Percentiles rank a stretch among this genome's conserved stretches.
phyloP scores from a whole-genome alignment of 2,797 vertebrate genomes.

The Trematomus bernacchii region DNA sequence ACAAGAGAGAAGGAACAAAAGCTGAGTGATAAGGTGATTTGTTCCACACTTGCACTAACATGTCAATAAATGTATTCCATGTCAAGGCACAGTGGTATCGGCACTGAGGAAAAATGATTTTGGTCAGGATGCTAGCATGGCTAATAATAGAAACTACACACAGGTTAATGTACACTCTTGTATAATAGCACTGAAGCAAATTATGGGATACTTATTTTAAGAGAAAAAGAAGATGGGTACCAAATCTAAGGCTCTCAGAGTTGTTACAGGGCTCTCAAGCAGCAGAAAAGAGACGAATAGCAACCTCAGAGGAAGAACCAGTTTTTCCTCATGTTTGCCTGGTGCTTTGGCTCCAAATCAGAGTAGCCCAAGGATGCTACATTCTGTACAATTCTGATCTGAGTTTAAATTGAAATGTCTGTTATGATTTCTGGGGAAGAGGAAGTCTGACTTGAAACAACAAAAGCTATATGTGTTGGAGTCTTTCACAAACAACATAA shows the following conservation, averaged over 20 bases:
- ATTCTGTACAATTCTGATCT: slow-evolving; percentile 50
- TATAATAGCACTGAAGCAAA: not conserved
- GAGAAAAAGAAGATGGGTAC: not conserved
- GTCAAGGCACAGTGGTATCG: slow-evolving; percentile 14
- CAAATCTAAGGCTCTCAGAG: slow-evolving; percentile 16
- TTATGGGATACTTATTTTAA: not conserved
- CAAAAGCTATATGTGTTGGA: slow-evolving; percentile 42
- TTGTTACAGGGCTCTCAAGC: slow-evolving; percentile 6
- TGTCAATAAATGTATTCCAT: slow-evolving; percentile 35
- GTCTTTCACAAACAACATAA: slow-evolving; percentile 13
- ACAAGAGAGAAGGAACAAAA: not conserved
- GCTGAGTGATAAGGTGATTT: not conserved
- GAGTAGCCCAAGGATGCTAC: slow-evolving; percentile 27
- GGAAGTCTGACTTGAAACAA: slow-evolving; percentile 47
- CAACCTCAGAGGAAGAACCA: slow-evolving; percentile 44
- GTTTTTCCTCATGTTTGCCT: slow-evolving; percentile 49
- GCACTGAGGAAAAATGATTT: slow-evolving; percentile 22
- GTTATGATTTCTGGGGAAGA: slow-evolving; percentile 44
- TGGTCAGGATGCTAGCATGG: not conserved
- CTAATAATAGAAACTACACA: not conserved
- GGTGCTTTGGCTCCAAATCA: slow-evolving; percentile 69
- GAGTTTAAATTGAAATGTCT: slow-evolving; percentile 34
- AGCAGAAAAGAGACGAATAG: slow-evolving; percentile 23
- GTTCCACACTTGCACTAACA: slow-evolving; percentile 33
- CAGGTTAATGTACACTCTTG: not conserved